A percentile compares a stretch with the other conserved stretches of the same genome.
Conservation (phyloP, 2,888 invertebrate genomes). For the Nomada hirtipes region DNA sequence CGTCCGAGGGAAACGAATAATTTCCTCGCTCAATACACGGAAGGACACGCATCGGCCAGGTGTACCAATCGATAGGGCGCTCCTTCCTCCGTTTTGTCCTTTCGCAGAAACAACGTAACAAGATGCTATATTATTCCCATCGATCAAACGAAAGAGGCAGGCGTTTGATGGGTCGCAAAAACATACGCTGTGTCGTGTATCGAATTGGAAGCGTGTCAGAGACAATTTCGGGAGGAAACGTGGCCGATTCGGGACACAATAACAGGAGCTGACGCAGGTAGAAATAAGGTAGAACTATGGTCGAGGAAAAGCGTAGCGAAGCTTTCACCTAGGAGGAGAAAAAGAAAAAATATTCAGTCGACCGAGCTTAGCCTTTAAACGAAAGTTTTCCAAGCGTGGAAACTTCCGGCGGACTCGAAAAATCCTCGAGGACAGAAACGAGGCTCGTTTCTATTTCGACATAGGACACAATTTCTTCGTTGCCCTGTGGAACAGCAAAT, state of each 20-base stretch:
- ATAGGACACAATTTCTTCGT: not conserved
- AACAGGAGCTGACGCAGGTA: conserved; percentile 5
- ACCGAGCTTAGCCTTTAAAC: conserved; percentile 5
- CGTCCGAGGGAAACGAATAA: not conserved
- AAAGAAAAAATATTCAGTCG: not conserved
- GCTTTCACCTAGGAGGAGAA: not conserved
- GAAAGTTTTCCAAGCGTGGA: conserved; percentile 10
- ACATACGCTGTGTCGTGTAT: not conserved
- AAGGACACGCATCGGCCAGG: not conserved
- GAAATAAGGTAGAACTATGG: not conserved
- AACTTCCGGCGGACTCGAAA: conserved; percentile 15
- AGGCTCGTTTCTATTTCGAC: not conserved
- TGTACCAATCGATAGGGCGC: too few relatives aligned
- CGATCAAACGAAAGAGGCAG: conserved; percentile 53
- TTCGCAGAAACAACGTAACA: conserved; percentile 19
- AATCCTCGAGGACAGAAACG: conserved; percentile 4
- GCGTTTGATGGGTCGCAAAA: conserved; percentile 13
- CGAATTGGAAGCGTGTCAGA: conserved; percentile 1
- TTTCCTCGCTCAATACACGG: not conserved
- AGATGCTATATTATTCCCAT: conserved; percentile 50
- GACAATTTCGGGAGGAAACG: not conserved
- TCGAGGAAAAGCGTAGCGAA: conserved; percentile 3
- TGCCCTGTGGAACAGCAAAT: not conserved
- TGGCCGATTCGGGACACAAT: not conserved
- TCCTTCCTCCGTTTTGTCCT: not conserved